Base-by-base conservation (phyloP, 1,140 invertebrate genomes). In the Tyrophagus putrescentiae region DNA sequence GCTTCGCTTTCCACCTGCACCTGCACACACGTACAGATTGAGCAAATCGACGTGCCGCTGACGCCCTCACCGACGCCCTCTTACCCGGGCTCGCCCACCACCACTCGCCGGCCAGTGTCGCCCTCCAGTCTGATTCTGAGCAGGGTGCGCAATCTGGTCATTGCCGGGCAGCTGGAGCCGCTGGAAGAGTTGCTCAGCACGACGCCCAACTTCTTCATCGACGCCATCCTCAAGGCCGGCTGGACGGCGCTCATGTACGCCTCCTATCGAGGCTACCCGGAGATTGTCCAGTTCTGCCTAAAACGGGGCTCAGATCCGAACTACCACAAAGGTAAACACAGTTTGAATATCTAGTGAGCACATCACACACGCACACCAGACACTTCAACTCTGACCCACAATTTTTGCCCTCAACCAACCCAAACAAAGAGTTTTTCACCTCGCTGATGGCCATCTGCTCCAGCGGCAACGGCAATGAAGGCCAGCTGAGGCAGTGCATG, bases 221-320 rank as follows among this genome's bases (percentile, higher is more conserved):
- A 76, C 62, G 65, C 67, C 23, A 67, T 70, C 9, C 62, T 76
- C 7, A 70, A 70, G 50, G 64, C 67, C 50, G 73, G 73, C 1
- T 77, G 76, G 76, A 73, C 73, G 5, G 70, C 71, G 6, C 64
- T 77, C 23, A 75, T 78, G 76, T 76, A 74, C 69, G 73, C 76
- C 42, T 69, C 71, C 28, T 73, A 68, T 56, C 66, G 65, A 59
- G 74, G 69, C 0, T 68, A 72, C 61, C 59, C 63, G 9, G 66
- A 72, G 6, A 65, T 75, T 41, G 72, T 76, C 1, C 53, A 71
- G 32, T 67, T 69, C 32, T 64, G 77, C 16, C 64, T 78, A 4
- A 64, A 73, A 6, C 67, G 69, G 11, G 72, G 72, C 39, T 74
- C 75, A 9, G 66, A 76, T 65, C 67, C 72, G 11, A 74, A 76